phyloP scores from a whole-genome alignment of 2,113 vertebrate species.

The Chionodraco myersi region DNA sequence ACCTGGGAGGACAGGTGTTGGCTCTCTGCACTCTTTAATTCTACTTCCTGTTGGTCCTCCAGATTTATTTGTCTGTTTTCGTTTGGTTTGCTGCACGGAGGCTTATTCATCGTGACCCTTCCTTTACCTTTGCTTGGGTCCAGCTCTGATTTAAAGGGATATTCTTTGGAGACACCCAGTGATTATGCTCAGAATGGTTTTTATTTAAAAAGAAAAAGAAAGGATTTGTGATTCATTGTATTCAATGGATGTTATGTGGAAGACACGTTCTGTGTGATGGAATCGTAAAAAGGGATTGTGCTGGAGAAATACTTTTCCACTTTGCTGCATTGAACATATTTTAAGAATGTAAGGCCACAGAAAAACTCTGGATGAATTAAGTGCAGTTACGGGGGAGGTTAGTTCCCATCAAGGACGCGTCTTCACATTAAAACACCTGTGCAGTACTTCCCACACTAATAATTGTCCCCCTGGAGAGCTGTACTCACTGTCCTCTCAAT shows the following conservation, averaged over 20 bases:
- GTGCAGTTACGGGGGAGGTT: background rate
- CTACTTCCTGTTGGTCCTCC: background rate
- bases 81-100: background rate
- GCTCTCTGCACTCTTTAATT: background rate
- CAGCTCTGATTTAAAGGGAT: background rate
- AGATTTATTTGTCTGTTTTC: background rate
- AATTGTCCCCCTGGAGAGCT: background rate
- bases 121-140: background rate
- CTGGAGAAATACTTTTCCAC: background rate
- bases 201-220: too few species aligned
- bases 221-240: too few species aligned
- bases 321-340: background rate
- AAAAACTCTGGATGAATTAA: background rate
- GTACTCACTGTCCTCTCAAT: background rate
- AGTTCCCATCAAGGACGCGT: background rate
- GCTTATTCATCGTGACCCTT: conserved; percentile 3
- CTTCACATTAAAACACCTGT: background rate
- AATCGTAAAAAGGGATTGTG: conserved; percentile 1
- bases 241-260: background rate
- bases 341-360: background rate
- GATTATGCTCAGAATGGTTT: background rate
- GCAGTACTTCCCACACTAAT: background rate
- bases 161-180: background rate
- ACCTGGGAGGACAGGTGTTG: background rate
- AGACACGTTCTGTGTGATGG: background rate